Conservation (phyloP, 2,888 invertebrate species). For the Heliconius aoede region DNA sequence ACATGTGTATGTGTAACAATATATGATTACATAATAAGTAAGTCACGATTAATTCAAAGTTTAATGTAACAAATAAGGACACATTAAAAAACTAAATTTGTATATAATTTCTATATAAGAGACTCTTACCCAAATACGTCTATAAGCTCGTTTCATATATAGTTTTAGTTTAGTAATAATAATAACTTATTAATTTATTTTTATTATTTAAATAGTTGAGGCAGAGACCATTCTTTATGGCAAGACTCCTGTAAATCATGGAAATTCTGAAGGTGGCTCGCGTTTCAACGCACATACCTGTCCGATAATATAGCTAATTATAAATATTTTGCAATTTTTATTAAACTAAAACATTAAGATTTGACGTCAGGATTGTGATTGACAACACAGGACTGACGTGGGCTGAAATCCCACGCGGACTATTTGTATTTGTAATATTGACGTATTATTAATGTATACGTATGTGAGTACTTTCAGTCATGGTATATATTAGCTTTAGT, state of each 20-base stretch:
- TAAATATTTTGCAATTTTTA: not conserved
- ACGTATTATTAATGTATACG: not conserved
- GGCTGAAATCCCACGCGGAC: slow-evolving; percentile 7
- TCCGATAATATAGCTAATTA: not conserved
- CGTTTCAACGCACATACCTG: not conserved
- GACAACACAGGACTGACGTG: not conserved
- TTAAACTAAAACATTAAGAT: not conserved
- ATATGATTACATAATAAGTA: not conserved
- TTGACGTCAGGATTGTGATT: not conserved
- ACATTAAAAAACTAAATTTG: not conserved
- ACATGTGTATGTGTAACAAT: not conserved
- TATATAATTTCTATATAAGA: no score
- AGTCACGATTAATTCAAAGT: not conserved
- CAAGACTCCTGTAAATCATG: no score
- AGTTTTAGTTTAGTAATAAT: no score
- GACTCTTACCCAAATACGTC: no score
- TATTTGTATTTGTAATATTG: not conserved
- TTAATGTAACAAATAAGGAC: not conserved
- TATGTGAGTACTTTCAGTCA: no score
- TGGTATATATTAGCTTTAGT: no score
- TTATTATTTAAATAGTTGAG: no score
- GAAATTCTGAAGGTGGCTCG: no score
- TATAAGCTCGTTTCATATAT: no score
- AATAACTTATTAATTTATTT: no score
- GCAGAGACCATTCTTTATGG: no score